A percentile compares a stretch with the other conserved stretches of the same genome.
Conservation (phyloP, 1,140 invertebrate species). For the Drosophila ambigua region DNA sequence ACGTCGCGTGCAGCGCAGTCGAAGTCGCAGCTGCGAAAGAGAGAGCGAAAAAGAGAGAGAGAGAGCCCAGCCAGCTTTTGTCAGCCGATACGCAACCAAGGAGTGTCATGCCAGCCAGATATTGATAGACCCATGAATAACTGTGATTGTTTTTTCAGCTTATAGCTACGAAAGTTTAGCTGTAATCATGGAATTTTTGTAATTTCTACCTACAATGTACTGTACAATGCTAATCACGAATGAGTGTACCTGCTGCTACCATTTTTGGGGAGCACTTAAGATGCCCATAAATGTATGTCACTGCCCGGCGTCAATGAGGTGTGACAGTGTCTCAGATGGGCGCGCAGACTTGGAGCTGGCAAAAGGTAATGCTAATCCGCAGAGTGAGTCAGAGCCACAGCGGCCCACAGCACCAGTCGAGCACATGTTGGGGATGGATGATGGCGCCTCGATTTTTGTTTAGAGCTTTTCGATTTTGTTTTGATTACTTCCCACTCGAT, state of each 20-base stretch:
- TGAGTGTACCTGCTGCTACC: conserved; percentile 32
- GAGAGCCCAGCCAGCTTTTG: conserved; percentile 10
- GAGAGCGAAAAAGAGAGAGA: neutral
- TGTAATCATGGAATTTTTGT: conserved; percentile 2
- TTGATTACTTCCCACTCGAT: conserved; percentile 49
- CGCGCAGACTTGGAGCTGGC: conserved; percentile 20
- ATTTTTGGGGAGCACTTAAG: conserved; percentile 19
- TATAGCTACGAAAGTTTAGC: neutral
- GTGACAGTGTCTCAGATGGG: conserved; percentile 49
- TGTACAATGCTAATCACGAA: conserved; percentile 1
- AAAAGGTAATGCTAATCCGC: neutral
- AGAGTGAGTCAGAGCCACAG: conserved; percentile 26
- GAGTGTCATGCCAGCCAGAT: conserved; percentile 33
- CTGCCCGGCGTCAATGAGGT: conserved; percentile 47
- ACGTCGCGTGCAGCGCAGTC: no score
- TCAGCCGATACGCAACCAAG: neutral
- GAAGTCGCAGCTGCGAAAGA: neutral
- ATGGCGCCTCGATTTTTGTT: neutral
- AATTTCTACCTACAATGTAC: conserved; percentile 3
- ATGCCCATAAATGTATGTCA: no score
- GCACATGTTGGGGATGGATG: conserved; percentile 20
- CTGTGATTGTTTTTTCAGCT: neutral
- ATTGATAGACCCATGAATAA: neutral
- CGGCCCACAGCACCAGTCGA: neutral
- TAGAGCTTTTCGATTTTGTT: conserved; percentile 58